A percentile compares a stretch with the other conserved stretches of the same genome.
Conservation (phyloP, 1,140 invertebrate genomes). For the Planococcus citri region DNA sequence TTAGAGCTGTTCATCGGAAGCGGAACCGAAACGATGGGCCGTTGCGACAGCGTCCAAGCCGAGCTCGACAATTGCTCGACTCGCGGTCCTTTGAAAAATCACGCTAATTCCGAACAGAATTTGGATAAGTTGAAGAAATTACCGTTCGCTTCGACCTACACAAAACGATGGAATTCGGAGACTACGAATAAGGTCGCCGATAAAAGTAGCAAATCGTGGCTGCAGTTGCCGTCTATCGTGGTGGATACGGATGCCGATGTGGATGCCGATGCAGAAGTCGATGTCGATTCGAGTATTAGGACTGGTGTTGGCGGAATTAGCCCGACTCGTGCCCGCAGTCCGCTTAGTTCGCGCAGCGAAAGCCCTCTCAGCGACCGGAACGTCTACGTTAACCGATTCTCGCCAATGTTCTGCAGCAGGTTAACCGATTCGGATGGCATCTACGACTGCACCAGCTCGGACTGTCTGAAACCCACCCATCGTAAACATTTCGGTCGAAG, state of each 20-base stretch:
- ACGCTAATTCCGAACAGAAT: neutral
- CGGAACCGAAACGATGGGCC: constrained; percentile 31
- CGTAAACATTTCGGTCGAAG: constrained; percentile 4
- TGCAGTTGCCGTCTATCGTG: constrained; percentile 48
- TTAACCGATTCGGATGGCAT: constrained; percentile 61
- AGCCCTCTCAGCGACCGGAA: constrained; percentile 58
- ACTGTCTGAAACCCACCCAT: constrained; percentile 34
- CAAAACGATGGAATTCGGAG: neutral
- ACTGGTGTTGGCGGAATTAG: neutral
- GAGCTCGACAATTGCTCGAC: constrained; percentile 24
- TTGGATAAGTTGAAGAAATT: constrained; percentile 24
- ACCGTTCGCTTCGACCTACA: constrained; percentile 35
- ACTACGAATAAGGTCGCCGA: neutral
- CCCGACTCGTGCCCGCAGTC: constrained; percentile 35
- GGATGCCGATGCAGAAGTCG: constrained; percentile 39
- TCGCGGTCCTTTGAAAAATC: neutral
- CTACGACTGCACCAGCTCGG: constrained; percentile 62
- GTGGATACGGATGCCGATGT: constrained; percentile 40
- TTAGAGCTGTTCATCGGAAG: constrained; percentile 44
- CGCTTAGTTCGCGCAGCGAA: constrained; percentile 61
- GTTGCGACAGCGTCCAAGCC: constrained; percentile 26
- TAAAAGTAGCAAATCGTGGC: constrained; percentile 25
- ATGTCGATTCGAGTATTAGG: neutral
- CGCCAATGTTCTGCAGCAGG: constrained; percentile 51
- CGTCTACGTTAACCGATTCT: constrained; percentile 45